Conservation (phyloP, 2,888 invertebrate species). For the Cephonodes hylas region DNA sequence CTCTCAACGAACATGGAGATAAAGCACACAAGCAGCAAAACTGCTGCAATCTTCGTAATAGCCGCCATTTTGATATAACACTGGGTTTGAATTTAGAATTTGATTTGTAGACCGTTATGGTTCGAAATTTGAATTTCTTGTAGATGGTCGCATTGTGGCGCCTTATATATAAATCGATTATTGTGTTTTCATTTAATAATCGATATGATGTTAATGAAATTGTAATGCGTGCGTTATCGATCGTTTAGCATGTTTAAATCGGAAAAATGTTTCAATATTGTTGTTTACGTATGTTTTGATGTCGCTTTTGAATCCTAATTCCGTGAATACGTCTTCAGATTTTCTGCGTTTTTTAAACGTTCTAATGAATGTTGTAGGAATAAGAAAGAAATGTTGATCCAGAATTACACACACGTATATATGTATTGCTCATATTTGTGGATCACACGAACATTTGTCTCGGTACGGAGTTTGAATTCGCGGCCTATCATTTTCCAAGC, state of each 20-base stretch:
- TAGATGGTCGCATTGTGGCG: background rate
- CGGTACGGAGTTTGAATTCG: too few species aligned
- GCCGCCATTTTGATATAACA: constrained; percentile 40
- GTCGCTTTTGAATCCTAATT: background rate
- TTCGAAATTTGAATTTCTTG: constrained; percentile 14
- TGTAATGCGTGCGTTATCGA: constrained; percentile 22
- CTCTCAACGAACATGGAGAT: constrained; percentile 32
- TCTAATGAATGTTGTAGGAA: too few species aligned
- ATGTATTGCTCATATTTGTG: too few species aligned
- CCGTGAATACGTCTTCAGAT: background rate
- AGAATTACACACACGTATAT: too few species aligned
- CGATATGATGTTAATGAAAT: constrained; percentile 16
- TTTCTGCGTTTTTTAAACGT: background rate
- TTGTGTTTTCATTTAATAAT: constrained; percentile 34
- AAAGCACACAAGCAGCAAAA: constrained; percentile 42
- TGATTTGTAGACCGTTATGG: constrained; percentile 16
- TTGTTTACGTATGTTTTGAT: background rate
- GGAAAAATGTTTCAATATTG: constrained; percentile 8
- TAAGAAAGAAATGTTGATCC: too few species aligned
- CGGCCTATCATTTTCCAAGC: too few species aligned
- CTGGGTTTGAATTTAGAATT: background rate
- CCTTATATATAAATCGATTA: constrained; percentile 24
- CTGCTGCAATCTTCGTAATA: constrained; percentile 38
- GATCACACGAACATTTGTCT: too few species aligned
- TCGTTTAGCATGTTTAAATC: constrained; percentile 21